Evolutionary conservation across 1,140 invertebrate genomes (phyloP), one percentile per base, ranked within the genome.

Genomic region (Macrobrachium nipponense): DNA sequence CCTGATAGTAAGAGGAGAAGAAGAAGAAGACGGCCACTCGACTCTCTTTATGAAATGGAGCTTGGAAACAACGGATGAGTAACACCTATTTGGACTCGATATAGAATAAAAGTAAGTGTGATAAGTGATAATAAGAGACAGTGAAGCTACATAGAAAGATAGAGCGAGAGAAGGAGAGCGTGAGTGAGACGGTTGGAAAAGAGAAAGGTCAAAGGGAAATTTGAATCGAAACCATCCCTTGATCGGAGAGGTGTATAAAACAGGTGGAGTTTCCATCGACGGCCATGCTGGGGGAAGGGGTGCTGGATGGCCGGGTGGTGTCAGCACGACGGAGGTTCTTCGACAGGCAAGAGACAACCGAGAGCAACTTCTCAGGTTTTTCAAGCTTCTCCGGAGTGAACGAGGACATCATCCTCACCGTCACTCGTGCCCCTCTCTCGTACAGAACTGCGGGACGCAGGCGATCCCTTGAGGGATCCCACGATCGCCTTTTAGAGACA

Each of bases 331-430:
- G 83, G 18, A 80, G 77, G 59, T 86, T 75, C 68, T 62, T 80
- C 20, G 59, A 86, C 58, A 44, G 77, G 20, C 83, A 86, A 59
- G 83, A 86, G 61, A 86, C 83, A 4, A 86, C 77, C 0, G 83
- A 86, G 15, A 86, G 83, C 60, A 86, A 86, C 68, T 80, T 86
- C 61, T 86, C 83, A 12, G 82, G 73, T 7, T 60, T 84, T 43
- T 84, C 82, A 8, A 70, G 83, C 43, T 62, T 73, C 51, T 86
- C 83, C 18, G 79, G 87, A n/a, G 80, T 62, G 15, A 59, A 61
- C 36, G 87, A 88, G 64, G 87, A 88, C 59, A 78, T 86, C 12
- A 36, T 88, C 15, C 58, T 88, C n/a, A 68, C 82, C 0, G 87
- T 82, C 17, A 51, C 79, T 2, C 78, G 87, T 17, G 79, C 87